Conservation (phyloP, 2,888 invertebrate genomes). For the Piscicola geometra region DNA sequence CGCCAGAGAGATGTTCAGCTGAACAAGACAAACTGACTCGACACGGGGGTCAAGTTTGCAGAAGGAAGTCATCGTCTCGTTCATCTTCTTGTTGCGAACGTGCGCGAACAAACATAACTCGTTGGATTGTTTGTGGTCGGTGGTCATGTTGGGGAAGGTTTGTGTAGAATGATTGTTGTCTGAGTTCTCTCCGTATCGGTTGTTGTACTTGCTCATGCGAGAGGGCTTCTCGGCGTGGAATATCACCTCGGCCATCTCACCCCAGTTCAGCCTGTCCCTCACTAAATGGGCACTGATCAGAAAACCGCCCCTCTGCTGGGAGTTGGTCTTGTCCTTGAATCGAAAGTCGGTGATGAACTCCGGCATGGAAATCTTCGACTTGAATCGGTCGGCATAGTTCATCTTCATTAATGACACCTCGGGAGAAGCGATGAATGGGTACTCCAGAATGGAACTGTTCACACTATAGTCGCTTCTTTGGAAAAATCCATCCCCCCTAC, state of each 20-base stretch:
- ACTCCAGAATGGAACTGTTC: conserved; percentile 17
- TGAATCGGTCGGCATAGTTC: conserved; percentile 6
- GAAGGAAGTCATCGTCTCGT: conserved; percentile 20
- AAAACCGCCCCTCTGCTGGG: conserved; percentile 16
- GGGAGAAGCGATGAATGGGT: conserved; percentile 28
- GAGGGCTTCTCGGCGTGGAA: conserved; percentile 16
- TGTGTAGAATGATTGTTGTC: background rate
- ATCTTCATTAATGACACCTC: background rate
- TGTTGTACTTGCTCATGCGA: background rate
- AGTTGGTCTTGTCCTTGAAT: background rate
- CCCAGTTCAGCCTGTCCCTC: background rate
- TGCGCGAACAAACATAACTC: conserved; percentile 26
- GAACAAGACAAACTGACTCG: conserved; percentile 11
- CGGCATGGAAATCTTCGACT: conserved; percentile 5
- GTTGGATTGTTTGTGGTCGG: background rate
- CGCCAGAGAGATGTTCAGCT: background rate
- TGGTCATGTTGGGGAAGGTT: background rate
- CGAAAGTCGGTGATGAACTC: conserved; percentile 1
- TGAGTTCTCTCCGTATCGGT: background rate
- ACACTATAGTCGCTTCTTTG: background rate
- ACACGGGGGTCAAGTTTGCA: conserved; percentile 11
- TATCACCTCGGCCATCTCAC: conserved; percentile 8
- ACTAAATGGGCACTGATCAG: conserved; percentile 30
- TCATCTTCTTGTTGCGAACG: background rate
- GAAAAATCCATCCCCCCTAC: conserved; percentile 26